Base-by-base conservation (phyloP, 2,797 vertebrate genomes). In the Limosa lapponica region DNA sequence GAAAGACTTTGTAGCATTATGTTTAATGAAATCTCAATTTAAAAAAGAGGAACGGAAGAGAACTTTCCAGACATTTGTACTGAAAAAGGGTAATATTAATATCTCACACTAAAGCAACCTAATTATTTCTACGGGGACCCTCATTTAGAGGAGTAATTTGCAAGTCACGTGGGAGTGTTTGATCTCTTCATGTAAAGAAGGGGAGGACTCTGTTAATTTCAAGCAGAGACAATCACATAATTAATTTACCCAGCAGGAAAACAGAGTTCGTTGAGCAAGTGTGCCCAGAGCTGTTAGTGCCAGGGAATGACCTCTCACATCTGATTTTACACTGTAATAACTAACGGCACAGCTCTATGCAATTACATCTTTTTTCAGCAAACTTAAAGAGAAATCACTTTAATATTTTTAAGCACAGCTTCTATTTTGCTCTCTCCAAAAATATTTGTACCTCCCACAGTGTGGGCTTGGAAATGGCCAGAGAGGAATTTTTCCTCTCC, bases 221-320 rank as follows among this genome's bases (percentile, higher is more conserved):
- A 95, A 78, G 87, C 91, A 92, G 78, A 95, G 55, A 86, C 78
- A 85, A 90, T 89, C 81, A 87, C 28, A 70, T 95, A 95, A 97
- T 96, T 95, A 95, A 93, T 96, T 96, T 84, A 80, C 64, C 84
- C 96, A 91, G 78, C 16, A 96, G 74, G 69, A 95, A 92, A 95
- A 83, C 49, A 94, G 49, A 91, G 70, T 92, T 94, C 90, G 58
- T 36, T 66, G 51, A 93, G 70, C 57, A 96, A 94, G 77, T 62
- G 59, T 94, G 75, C 79, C 67, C 44, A 93, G 89, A 94, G 90
- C 71, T 92, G 75, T 73, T 61, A 74, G 72, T 88, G 73, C 69
- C 86, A 94, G 80, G 74, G 57, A 83, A 85, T 80, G 85, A 96
- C 96, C 78, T 91, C 85, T 96, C 72, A 81, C 87, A 72, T 93